Conservation (phyloP, 2,888 invertebrate genomes). For the Anticlea derivata region DNA sequence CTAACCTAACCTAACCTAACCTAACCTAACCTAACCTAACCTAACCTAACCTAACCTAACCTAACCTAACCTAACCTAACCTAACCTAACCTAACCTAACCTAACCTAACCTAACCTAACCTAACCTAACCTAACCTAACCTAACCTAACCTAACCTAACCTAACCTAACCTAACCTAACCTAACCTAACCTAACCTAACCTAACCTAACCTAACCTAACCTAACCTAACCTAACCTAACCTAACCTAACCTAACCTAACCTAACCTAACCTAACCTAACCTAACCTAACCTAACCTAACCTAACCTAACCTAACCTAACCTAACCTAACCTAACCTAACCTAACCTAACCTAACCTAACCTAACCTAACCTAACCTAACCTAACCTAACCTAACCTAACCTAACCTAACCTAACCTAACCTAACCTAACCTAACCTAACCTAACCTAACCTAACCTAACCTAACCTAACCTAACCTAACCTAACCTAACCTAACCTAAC, state of each 20-base stretch:
- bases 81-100: constrained; percentile 26
- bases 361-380: constrained; percentile 20
- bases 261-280: constrained; percentile 6
- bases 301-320: constrained; percentile 34
- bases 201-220: constrained; percentile 26
- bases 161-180: constrained; percentile 29
- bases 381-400: constrained; percentile 16
- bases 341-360: constrained; percentile 23
- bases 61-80: constrained; percentile 29
- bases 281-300: constrained; percentile 32
- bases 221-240: constrained; percentile 21
- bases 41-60: constrained; percentile 31
- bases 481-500: constrained; percentile 13
- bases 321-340: constrained; percentile 24
- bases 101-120: constrained; percentile 22
- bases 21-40: constrained; percentile 28
- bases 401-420: constrained; percentile 13
- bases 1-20: constrained; percentile 26
- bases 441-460: constrained; percentile 11
- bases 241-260: constrained; percentile 29
- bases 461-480: constrained; percentile 23
- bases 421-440: constrained; percentile 15
- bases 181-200: constrained; percentile 30
- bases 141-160: constrained; percentile 28
- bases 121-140: constrained; percentile 37